phyloP scores from a whole-genome alignment of 2,113 vertebrate species.

The Pandion haliaetus region DNA sequence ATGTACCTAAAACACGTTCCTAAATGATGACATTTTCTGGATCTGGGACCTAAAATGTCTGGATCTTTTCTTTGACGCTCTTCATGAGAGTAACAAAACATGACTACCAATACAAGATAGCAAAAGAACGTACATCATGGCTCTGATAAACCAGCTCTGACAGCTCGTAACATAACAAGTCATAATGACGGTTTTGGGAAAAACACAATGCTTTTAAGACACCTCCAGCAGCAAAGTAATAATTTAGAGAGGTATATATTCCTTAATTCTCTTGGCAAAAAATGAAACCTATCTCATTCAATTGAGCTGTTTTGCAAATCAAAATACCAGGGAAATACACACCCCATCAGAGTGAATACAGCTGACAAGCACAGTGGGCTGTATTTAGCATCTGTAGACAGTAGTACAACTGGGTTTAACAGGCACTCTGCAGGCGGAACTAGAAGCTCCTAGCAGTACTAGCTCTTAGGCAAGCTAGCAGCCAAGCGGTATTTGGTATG shows the following conservation, averaged over 20 bases:
- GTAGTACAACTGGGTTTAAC: not conserved
- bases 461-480: not conserved
- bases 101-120: not conserved
- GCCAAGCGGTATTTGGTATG: not conserved
- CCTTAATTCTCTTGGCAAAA: not conserved
- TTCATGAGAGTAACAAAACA: not conserved
- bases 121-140: not conserved
- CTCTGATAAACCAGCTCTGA: constrained; percentile 18
- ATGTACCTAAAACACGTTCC: rapidly evolving
- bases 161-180: not conserved
- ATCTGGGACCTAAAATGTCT: not conserved
- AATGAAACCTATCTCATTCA: not conserved
- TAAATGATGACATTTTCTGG: not conserved
- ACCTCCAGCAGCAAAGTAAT: not conserved
- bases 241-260: not conserved
- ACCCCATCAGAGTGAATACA: not conserved
- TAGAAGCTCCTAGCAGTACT: not conserved
- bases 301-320: not conserved
- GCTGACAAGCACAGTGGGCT: not conserved
- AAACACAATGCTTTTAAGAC: not conserved
- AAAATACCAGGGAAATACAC: not conserved
- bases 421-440: not conserved
- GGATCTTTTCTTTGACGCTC: not conserved
- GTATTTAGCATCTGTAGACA: not conserved
- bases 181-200: not conserved